Percentiles rank a stretch among this genome's conserved stretches.
Evolutionary conservation across 2,113 vertebrate genomes (phyloP).

Genomic region (Rhadina sibilatrix): DNA sequence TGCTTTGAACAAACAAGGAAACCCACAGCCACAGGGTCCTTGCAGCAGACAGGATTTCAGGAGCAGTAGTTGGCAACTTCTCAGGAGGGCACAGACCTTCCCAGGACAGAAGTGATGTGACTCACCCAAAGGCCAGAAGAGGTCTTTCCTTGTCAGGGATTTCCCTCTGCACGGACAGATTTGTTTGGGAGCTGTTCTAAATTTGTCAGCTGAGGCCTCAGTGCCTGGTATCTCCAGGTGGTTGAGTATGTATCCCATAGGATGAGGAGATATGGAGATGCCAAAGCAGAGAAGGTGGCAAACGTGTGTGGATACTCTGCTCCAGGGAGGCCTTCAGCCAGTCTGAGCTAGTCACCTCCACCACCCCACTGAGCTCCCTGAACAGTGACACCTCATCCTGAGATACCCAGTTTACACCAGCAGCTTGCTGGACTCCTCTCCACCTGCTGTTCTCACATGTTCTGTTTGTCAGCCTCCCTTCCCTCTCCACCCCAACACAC

Average conservation of each 20-base stretch:
- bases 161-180: neutral
- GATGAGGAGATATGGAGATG: neutral
- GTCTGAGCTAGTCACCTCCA: neutral
- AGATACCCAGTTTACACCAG: neutral
- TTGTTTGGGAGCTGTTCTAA: neutral
- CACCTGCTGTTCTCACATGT: neutral
- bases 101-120: neutral
- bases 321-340: neutral
- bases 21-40: neutral
- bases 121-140: neutral
- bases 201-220: neutral
- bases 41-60: neutral
- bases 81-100: neutral
- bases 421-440: neutral
- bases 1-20: neutral
- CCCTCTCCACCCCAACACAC: neutral
- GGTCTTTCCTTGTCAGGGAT: neutral
- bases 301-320: neutral
- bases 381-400: neutral
- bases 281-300: neutral
- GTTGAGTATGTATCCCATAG: fast-evolving
- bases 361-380: neutral
- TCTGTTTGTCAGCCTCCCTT: neutral
- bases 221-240: neutral
- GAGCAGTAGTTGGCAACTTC: neutral